Evolutionary conservation across 2,797 vertebrate species (phyloP), one percentile per base, ranked within the genome.

Genomic region (Sebastes itinus): DNA sequence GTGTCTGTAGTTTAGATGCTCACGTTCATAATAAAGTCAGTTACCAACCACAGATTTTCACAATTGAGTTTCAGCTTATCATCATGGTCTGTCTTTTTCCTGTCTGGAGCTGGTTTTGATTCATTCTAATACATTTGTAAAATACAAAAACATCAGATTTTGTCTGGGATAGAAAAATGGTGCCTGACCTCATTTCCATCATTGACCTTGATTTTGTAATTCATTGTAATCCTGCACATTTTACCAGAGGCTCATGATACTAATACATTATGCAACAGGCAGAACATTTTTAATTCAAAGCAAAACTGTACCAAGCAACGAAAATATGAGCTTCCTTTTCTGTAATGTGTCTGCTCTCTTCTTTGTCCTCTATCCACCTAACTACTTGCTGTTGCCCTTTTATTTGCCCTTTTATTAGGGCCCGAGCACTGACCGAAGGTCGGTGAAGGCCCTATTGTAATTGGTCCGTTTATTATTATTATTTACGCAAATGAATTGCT

Each of bases 201-300:
- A 1, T 42, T 64, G 35, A 58, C 69, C 63, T 82, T 78, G 65
- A 75, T 78, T 76, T 73, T 65, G 12, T 46, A 74, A 55, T 72
- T 30, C 12, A 61, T 25, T 56, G 8, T 25, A 67, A 82, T 67
- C 52, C 8, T 83, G 49, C 64, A 33, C 60, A 38, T 67, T 77
- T 72, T 61, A 67, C 67, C 22, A 64, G 30, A 59, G 38, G 69
- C 69, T 28, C 25, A 22, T 67, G 22, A 42, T 67, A 42, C 67
- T 76, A n/a, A 65, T 64, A 61, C 20, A 73, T 73, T 49, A 76
- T 72, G 77, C 72, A 67, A 32, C 62, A 68, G 4, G 28, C 12
- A 18, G 68, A 33, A 69, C 16, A 32, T 73, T 72, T 80, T 72
- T 42, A 46, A 56, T 75, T 63, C 18, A 78, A 65, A 68, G 7